A percentile compares a stretch with the other conserved stretches of the same genome.
These are phyloP conservation scores for Vultur gryphus DNA, from an alignment of 2,797 vertebrate species.

Conservation along the genomic window DNA sequence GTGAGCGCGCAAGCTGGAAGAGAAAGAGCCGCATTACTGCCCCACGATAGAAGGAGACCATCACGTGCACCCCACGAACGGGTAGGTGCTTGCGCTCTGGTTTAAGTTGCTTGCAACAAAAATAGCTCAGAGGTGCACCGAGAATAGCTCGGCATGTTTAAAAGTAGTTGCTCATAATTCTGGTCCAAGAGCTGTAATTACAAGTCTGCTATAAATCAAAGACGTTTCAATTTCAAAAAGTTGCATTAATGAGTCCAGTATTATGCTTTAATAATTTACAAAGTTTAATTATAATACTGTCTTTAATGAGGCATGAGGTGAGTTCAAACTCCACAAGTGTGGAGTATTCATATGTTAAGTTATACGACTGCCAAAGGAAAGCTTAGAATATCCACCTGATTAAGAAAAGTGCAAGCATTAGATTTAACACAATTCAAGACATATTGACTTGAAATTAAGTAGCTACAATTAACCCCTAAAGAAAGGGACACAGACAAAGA, in stretches of 20 bases:
- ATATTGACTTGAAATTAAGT: not conserved
- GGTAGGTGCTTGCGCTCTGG: not conserved
- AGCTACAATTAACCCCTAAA: not conserved
- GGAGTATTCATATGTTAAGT: not conserved
- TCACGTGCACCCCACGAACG: rapidly evolving
- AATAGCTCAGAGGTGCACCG: not conserved
- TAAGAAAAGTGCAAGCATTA: not conserved
- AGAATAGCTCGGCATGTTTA: not conserved
- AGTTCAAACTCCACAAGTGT: not conserved
- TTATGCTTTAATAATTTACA: not conserved
- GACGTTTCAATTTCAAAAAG: not conserved
- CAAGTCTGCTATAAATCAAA: not conserved
- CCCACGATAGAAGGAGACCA: not conserved
- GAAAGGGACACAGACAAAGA: not conserved
- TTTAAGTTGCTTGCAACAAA: not conserved
- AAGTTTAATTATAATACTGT: not conserved
- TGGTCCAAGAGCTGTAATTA: not conserved
- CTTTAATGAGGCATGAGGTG: not conserved
- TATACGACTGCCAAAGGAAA: not conserved
- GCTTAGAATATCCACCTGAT: not conserved
- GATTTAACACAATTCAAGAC: not conserved
- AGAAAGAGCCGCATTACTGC: constrained; percentile 13
- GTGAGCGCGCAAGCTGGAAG: constrained; percentile 87
- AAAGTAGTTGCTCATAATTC: not conserved
- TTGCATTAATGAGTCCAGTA: not conserved